phyloP scores from a whole-genome alignment of 2,113 vertebrate species.

The Alethe castanea region DNA sequence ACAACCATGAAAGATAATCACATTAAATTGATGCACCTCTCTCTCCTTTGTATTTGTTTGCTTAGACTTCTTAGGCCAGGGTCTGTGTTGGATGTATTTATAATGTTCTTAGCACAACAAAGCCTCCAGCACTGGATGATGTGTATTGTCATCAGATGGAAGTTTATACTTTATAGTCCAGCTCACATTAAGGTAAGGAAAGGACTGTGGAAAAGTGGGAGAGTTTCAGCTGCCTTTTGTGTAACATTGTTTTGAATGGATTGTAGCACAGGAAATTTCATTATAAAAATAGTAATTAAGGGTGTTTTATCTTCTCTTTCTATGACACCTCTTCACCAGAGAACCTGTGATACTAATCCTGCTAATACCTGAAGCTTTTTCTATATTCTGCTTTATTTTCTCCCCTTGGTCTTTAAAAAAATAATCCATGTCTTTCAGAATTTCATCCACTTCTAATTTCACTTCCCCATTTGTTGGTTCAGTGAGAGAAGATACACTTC shows the following conservation, averaged over 20 bases:
- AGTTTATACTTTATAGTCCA: background rate
- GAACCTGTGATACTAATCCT: background rate
- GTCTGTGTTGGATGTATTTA: background rate
- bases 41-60: background rate
- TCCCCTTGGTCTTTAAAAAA: background rate
- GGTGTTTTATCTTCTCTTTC: background rate
- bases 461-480: constrained; percentile 1
- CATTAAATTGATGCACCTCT: background rate
- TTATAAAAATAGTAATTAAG: background rate
- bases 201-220: background rate
- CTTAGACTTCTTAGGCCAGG: background rate
- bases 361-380: background rate
- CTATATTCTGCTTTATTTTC: background rate
- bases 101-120: background rate
- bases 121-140: background rate
- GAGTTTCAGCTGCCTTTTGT: background rate
- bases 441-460: constrained; percentile 11
- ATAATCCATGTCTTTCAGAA: background rate
- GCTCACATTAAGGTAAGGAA: background rate
- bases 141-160: background rate
- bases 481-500: background rate
- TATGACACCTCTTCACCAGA: background rate
- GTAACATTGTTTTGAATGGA: background rate
- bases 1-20: background rate
- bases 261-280: background rate